A percentile compares a stretch with the other conserved stretches of the same genome.
Conservation (phyloP, 2,797 vertebrate species). For the Sebastes diploproa region DNA sequence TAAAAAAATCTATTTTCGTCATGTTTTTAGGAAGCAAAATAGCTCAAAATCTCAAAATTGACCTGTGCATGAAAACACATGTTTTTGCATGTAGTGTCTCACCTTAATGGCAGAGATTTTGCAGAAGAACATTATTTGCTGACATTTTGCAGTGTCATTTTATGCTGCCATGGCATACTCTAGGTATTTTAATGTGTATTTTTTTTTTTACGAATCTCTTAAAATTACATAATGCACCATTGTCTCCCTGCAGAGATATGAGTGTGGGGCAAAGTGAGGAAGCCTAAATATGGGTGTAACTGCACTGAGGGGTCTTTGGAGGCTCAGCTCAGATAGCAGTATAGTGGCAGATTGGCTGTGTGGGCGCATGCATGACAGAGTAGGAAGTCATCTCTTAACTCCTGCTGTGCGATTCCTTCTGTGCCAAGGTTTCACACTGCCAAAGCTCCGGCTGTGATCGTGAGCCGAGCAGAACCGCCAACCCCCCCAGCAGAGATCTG, state of each 20-base stretch:
- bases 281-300: conserved; percentile 32
- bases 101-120: background rate
- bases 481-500: conserved; percentile 20
- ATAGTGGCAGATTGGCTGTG: conserved; percentile 78
- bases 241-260: background rate
- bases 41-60: too few relatives aligned
- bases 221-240: background rate
- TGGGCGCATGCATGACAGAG: conserved; percentile 67
- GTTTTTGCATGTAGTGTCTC: too few relatives aligned
- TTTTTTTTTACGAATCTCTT: background rate
- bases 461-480: conserved; percentile 36
- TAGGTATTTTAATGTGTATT: too few relatives aligned
- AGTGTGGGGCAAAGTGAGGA: conserved; percentile 7
- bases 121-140: background rate
- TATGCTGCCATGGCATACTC: too few relatives aligned
- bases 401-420: conserved; percentile 65
- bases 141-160: background rate
- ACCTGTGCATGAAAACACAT: too few relatives aligned
- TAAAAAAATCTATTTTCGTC: too few relatives aligned
- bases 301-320: conserved; percentile 26
- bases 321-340: conserved; percentile 46
- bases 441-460: conserved; percentile 51
- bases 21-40: too few relatives aligned
- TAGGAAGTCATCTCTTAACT: conserved; percentile 68
- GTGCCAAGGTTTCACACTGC: conserved; percentile 59